Evolutionary conservation across 2,113 vertebrate genomes (phyloP), one percentile per base, ranked within the genome.

Genomic region (Paracanthobrama guichenoti): DNA sequence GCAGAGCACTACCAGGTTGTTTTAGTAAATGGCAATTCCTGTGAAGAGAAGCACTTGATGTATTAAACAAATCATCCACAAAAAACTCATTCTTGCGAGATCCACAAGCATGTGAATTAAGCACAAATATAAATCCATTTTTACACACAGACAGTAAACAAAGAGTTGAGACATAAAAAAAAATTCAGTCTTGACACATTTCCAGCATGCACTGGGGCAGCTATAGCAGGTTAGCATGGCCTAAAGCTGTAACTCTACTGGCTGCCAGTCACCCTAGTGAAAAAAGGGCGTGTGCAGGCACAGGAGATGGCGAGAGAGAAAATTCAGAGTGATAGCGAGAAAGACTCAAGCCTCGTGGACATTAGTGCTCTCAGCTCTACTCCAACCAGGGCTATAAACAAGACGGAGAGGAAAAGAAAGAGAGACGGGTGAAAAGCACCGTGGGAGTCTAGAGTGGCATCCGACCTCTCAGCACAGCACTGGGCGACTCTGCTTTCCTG

Each of bases 401-500:
- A 86, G 1, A 73, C 24, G 57, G 80, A 71, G 57, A 39, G 57
- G 57, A 73, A 16, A 31, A 60, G 71, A 13, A 16, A 24, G 60
- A 26, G 18, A 76, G 64, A 69, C 44, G 85, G 87, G 24, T 6
- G 1, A 69, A 55, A 64, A 83, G 31, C 22, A 79, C 53, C 13
- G 46, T 64, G 81, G 66, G 67, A 77, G 26, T 73, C 73, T 88
- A 86, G 85, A 75, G 46, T 42, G 76, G 79, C 69, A n/a, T 80
- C 84, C 60, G 72, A 79, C 67, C 59, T 85, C 76, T 86, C 8
- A 46, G 81, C 62, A 78, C 84, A 87, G 81, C 57, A 42, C 69
- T 53, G 62, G 60, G 75, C 18, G 75, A 60, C 86, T 78, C 86
- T 89, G 88, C 88, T 79, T 88, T 88, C 86, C 88, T 88, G 87